A percentile compares a stretch with the other conserved stretches of the same genome.
These are phyloP conservation scores for Porphyrio hochstetteri DNA, from an alignment of 2,113 vertebrate species.

Conservation along the genomic window DNA sequence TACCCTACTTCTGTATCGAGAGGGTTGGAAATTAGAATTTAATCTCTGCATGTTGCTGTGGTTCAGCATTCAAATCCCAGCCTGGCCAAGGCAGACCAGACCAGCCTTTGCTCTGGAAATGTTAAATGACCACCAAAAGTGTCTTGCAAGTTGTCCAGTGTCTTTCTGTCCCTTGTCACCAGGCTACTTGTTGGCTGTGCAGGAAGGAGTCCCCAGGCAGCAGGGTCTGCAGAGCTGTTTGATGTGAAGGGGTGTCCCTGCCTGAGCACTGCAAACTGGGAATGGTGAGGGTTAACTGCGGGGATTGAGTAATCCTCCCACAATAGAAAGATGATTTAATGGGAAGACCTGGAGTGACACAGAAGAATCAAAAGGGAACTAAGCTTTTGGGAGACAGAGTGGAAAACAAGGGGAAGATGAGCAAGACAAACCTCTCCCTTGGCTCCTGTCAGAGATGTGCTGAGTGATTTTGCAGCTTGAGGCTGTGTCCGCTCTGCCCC, in stretches of 20 bases:
- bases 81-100: neutral
- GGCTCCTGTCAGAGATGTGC: neutral
- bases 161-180: neutral
- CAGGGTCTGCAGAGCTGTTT: neutral
- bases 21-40: neutral
- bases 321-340: neutral
- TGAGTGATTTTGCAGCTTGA: neutral
- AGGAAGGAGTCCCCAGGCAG: neutral
- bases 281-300: neutral
- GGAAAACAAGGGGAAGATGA: neutral
- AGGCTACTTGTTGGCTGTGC: neutral
- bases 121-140: neutral
- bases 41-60: neutral
- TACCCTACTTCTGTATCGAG: neutral
- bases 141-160: neutral
- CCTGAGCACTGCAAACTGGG: neutral
- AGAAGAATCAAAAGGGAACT: neutral
- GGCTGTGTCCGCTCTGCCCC: neutral
- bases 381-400: neutral
- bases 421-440: neutral
- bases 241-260: neutral
- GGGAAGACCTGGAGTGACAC: neutral
- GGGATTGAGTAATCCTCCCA: neutral
- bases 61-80: neutral
- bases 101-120: neutral